Conservation (phyloP, 2,888 invertebrate species). For the Trichacis sp. region DNA sequence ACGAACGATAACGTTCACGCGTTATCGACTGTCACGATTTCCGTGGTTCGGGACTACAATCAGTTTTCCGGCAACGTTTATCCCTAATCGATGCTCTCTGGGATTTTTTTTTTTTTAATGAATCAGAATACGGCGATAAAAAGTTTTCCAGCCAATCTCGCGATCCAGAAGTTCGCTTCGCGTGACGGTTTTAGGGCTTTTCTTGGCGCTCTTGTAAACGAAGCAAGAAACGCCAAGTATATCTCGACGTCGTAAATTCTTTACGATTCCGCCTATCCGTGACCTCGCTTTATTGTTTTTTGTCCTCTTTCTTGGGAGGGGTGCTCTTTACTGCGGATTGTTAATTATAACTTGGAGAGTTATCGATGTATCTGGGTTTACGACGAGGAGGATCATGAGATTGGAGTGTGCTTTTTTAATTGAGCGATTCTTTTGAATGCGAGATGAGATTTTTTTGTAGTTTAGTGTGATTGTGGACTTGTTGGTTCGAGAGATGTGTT, state of each 20-base stretch:
- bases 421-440: too few relatives aligned
- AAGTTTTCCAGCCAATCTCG: neutral
- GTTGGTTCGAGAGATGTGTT: too few relatives aligned
- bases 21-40: conserved; percentile 3
- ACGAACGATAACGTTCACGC: conserved; percentile 12
- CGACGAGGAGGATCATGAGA: too few relatives aligned
- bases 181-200: neutral
- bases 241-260: conserved; percentile 13
- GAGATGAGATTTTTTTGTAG: too few relatives aligned
- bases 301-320: neutral
- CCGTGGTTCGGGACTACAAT: neutral
- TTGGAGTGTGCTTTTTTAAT: too few relatives aligned
- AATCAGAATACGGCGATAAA: neutral
- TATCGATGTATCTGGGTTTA: too few relatives aligned
- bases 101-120: too few relatives aligned
- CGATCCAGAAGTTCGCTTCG: neutral
- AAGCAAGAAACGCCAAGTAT: conserved; percentile 6
- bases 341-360: too few relatives aligned
- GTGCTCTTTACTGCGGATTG: neutral
- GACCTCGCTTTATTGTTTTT: conserved; percentile 1
- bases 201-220: neutral
- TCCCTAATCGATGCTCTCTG: neutral
- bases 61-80: neutral
- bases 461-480: too few relatives aligned
- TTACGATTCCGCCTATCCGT: conserved; percentile 5